Percentiles rank a stretch among this genome's conserved stretches.
Evolutionary conservation across 2,797 vertebrate genomes (phyloP).

Genomic region (Halcyon chelicuti): DNA sequence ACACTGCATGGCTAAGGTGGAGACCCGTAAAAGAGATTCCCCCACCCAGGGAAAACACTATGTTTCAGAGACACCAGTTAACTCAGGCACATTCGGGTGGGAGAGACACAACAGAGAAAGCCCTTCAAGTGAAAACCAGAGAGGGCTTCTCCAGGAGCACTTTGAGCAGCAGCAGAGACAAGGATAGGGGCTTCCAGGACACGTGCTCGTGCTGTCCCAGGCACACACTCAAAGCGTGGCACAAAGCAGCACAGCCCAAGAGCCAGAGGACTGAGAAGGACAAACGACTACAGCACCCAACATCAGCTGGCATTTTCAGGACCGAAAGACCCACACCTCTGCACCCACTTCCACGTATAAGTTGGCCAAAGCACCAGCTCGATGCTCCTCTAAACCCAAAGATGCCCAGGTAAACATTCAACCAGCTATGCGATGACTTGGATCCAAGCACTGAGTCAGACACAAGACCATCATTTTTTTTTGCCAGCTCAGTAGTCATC

Average conservation of each 20-base stretch:
- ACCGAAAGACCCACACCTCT: background rate
- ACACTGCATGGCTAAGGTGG: background rate
- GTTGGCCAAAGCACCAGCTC: background rate
- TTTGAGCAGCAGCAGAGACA: background rate
- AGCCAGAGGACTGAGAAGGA: background rate
- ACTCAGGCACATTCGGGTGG: background rate
- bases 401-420: background rate
- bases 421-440: background rate
- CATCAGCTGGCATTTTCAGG: background rate
- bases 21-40: background rate
- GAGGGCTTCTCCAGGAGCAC: background rate
- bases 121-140: background rate
- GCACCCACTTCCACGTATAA: background rate
- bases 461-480: background rate
- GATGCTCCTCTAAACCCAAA: background rate
- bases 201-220: accelerated
- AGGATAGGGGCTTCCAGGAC: background rate
- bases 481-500: background rate
- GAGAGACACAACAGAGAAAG: background rate
- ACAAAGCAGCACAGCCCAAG: background rate
- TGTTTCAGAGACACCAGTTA: background rate
- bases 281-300: accelerated
- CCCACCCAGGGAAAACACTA: background rate
- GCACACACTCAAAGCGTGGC: accelerated
- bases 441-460: background rate